Evolutionary conservation across 2,888 invertebrate genomes (phyloP).

Genomic region (Eupithecia abbreviata): DNA sequence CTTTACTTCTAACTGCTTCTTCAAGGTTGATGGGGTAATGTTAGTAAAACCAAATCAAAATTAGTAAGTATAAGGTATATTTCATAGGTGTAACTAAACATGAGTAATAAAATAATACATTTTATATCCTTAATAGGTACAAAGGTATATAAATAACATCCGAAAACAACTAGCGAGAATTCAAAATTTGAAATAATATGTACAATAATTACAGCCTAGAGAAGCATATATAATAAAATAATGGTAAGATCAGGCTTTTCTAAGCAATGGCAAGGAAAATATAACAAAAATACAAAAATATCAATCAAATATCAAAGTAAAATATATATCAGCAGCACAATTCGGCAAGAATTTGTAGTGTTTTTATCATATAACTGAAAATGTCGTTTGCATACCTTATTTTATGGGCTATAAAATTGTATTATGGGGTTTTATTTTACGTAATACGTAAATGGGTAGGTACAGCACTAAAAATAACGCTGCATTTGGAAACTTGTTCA

Average conservation of each 20-base stretch:
- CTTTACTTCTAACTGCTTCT: not conserved
- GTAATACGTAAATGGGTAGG: conserved; percentile 7
- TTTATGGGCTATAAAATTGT: conserved; percentile 6
- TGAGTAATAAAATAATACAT: conserved; percentile 38
- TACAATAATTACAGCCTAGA: conserved; percentile 43
- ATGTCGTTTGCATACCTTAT: not conserved
- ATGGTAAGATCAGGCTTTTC: conserved; percentile 65
- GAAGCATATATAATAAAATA: conserved; percentile 42
- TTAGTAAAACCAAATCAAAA: conserved; percentile 19
- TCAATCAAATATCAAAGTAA: conserved; percentile 15
- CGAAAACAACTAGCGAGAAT: conserved; percentile 33
- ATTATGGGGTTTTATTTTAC: conserved; percentile 1
- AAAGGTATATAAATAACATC: conserved; percentile 39
- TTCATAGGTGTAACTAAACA: conserved; percentile 38
- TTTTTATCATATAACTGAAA: conserved; percentile 8
- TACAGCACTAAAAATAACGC: not conserved
- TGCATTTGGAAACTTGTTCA: conserved; percentile 9
- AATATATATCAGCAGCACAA: conserved; percentile 8
- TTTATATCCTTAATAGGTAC: conserved; percentile 27
- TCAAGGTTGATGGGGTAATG: not conserved
- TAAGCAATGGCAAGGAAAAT: conserved; percentile 41
- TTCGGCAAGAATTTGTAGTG: conserved; percentile 13
- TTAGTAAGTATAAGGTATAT: conserved; percentile 30
- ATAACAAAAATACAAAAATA: conserved; percentile 12
- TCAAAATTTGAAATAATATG: conserved; percentile 28